Percentiles rank a stretch among this genome's conserved stretches.
Evolutionary conservation across 2,113 vertebrate species (phyloP).

Genomic region (Murina feae): DNA sequence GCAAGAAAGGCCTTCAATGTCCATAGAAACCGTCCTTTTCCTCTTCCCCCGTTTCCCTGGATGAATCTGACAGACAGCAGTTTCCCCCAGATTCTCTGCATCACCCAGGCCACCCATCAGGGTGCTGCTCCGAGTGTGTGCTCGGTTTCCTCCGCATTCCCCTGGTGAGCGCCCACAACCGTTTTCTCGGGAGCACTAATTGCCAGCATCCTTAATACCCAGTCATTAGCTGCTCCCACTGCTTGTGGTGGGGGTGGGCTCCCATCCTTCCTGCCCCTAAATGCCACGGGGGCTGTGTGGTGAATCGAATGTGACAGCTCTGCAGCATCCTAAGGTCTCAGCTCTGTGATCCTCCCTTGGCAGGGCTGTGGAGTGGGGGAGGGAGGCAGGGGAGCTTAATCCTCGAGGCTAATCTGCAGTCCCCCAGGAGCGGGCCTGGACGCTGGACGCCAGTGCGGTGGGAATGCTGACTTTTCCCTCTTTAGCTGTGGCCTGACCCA

Average conservation of each 20-base stretch:
- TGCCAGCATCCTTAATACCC: slow-evolving; percentile 77
- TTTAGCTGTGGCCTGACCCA: slow-evolving; percentile 55
- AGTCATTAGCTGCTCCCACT: slow-evolving; percentile 77
- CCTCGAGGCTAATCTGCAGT: slow-evolving; percentile 67
- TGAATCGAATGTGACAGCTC: slow-evolving; percentile 77
- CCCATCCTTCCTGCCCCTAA: slow-evolving; percentile 75
- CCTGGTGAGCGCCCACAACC: slow-evolving; percentile 66
- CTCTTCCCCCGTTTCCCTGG: background rate
- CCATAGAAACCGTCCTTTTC: background rate
- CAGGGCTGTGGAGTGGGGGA: slow-evolving; percentile 2
- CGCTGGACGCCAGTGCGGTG: slow-evolving; percentile 39
- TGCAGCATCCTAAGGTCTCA: slow-evolving; percentile 42
- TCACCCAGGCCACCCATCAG: slow-evolving; percentile 39
- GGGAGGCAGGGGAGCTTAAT: slow-evolving; percentile 54
- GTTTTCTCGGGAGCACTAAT: slow-evolving; percentile 78
- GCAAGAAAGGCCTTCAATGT: background rate
- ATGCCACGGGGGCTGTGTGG: slow-evolving; percentile 68
- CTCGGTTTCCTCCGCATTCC: slow-evolving; percentile 57
- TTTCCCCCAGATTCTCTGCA: slow-evolving; percentile 26
- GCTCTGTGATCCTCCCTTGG: slow-evolving; percentile 63
- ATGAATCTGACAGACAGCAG: background rate
- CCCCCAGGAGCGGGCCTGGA: slow-evolving; percentile 36
- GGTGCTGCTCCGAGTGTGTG: slow-evolving; percentile 43
- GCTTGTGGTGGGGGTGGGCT: slow-evolving; percentile 69
- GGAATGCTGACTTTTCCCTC: slow-evolving; percentile 64